phyloP scores from a whole-genome alignment of 1,140 invertebrate species.

The Heterodera carotae region DNA sequence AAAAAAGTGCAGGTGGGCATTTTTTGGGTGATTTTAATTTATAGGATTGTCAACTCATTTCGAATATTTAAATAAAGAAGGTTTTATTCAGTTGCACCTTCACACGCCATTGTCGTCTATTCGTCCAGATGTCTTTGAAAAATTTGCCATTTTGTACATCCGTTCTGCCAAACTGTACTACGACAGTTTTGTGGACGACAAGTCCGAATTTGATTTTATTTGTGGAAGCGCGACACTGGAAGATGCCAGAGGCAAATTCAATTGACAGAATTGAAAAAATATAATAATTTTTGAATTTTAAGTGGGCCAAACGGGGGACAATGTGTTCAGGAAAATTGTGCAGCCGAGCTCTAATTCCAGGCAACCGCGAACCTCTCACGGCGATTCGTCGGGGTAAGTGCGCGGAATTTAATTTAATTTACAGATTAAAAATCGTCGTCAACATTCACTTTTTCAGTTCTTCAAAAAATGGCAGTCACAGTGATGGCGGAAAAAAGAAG shows the following conservation, averaged over 20 bases:
- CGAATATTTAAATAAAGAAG: no score
- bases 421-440: no score
- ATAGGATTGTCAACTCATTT: no score
- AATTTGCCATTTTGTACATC: constrained; percentile 50
- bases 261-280: no score
- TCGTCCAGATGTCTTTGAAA: constrained; percentile 20
- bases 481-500: constrained; percentile 7
- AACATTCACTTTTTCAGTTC: no score
- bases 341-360: neutral
- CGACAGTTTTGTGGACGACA: constrained; percentile 53
- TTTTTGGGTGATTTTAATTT: neutral
- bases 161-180: constrained; percentile 52
- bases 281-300: no score
- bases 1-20: constrained; percentile 44
- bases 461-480: no score
- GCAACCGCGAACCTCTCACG: no score
- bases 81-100: constrained; percentile 37
- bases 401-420: no score
- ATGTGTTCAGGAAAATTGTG: constrained; percentile 5
- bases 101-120: constrained; percentile 19
- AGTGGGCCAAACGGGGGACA: neutral
- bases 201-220: constrained; percentile 60
- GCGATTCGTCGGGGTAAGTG: no score
- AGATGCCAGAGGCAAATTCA: constrained; percentile 22
- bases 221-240: constrained; percentile 48